Conservation (phyloP, 1,140 invertebrate genomes). For the Lordiphosa stackelbergi region DNA sequence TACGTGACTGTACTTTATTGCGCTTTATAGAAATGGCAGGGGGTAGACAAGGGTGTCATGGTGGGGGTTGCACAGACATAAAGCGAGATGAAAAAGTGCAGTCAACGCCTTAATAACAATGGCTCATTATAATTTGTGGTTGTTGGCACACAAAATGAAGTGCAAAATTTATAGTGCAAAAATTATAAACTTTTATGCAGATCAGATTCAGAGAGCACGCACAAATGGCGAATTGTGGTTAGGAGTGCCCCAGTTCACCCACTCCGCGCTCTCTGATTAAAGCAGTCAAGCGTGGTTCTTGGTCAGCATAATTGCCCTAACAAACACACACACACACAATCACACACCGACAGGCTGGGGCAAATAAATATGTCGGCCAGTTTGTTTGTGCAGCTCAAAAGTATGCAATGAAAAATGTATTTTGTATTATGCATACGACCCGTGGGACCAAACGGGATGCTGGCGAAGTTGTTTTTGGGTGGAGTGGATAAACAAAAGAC, state of each 20-base stretch:
- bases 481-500: slow-evolving; percentile 2
- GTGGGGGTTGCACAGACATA: slow-evolving; percentile 3
- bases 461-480: too few species aligned
- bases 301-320: slow-evolving; percentile 66
- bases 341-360: slow-evolving; percentile 1
- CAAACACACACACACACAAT: slow-evolving; percentile 23
- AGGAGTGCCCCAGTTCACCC: neutral
- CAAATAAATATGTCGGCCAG: slow-evolving; percentile 45
- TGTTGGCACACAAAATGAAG: slow-evolving; percentile 62
- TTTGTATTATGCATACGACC: slow-evolving; percentile 56
- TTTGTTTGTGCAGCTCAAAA: slow-evolving; percentile 30
- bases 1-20: slow-evolving; percentile 62
- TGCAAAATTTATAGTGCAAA: slow-evolving; percentile 67
- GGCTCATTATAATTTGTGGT: slow-evolving; percentile 73
- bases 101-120: slow-evolving; percentile 55
- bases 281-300: slow-evolving; percentile 50
- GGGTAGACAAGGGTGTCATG: neutral
- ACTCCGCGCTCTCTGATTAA: slow-evolving; percentile 11
- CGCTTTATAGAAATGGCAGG: slow-evolving; percentile 29
- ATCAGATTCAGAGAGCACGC: slow-evolving; percentile 7
- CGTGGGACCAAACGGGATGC: slow-evolving; percentile 5
- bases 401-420: slow-evolving; percentile 55
- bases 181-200: slow-evolving; percentile 65
- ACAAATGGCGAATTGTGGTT: slow-evolving; percentile 32
- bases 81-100: slow-evolving; percentile 6